Conservation (phyloP, 2,113 vertebrate species). For the Eulacestoma nigropectus region DNA sequence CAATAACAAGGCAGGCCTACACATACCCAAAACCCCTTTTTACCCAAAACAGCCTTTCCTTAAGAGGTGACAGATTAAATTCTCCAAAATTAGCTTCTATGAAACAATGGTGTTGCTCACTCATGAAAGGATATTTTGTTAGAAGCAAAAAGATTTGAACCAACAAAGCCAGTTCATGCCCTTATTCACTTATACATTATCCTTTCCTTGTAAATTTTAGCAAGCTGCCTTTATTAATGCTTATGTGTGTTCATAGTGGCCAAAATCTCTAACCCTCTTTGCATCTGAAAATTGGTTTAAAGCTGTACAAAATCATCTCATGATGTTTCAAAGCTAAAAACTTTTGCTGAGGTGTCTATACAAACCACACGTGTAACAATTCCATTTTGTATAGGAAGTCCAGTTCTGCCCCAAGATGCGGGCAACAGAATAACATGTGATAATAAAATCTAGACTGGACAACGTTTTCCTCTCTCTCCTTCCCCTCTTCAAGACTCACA, state of each 20-base stretch:
- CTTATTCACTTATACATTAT: neutral
- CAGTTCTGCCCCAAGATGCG: neutral
- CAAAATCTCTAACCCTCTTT: neutral
- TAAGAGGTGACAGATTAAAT: neutral
- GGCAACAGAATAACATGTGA: neutral
- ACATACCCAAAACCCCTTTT: accelerated
- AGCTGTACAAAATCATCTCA: neutral
- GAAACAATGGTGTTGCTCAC: neutral
- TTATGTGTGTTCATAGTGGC: neutral
- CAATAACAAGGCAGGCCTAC: neutral
- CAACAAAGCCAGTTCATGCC: neutral
- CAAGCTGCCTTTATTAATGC: neutral
- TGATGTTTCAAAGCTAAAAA: neutral
- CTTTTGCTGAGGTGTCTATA: neutral
- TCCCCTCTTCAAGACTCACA: neutral
- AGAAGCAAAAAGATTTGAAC: neutral
- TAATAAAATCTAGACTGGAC: neutral
- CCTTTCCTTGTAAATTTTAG: neutral
- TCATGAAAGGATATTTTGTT: neutral
- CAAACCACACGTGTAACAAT: neutral
- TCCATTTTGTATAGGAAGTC: neutral
- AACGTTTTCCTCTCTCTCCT: neutral
- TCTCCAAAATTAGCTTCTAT: neutral
- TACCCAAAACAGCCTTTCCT: neutral
- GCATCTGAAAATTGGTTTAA: neutral